These are phyloP conservation scores for Myotis pilosus DNA, from an alignment of 2,797 vertebrate species.

Conservation along the genomic window DNA sequence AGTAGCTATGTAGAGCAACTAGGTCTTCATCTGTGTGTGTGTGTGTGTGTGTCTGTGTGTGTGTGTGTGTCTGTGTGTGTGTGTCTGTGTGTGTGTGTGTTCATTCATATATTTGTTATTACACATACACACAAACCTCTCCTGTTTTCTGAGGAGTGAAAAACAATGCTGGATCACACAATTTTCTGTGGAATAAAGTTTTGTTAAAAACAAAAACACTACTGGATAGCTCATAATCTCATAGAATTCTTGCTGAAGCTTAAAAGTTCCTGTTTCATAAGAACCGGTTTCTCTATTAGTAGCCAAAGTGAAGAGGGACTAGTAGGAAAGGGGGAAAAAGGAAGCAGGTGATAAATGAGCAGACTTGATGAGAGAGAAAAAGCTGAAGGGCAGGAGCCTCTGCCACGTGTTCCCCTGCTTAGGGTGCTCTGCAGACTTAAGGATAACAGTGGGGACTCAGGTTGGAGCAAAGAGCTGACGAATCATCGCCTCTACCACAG, in stretches of 20 bases:
- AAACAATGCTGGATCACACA: background rate
- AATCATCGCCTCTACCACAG: background rate
- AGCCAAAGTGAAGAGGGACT: background rate
- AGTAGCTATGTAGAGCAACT: background rate
- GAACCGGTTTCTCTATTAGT: background rate
- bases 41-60: background rate
- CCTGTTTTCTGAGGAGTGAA: background rate
- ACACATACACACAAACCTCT: background rate
- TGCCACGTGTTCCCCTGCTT: background rate
- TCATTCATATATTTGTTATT: background rate
- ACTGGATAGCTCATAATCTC: background rate
- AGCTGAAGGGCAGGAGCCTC: fast-evolving
- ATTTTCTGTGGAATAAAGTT: background rate
- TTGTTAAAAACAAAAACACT: background rate
- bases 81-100: background rate
- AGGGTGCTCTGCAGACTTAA: background rate
- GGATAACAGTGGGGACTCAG: fast-evolving
- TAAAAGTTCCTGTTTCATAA: background rate
- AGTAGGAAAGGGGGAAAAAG: background rate
- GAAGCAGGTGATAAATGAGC: background rate
- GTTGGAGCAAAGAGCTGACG: background rate
- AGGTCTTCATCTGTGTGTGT: no score
- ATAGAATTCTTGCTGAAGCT: background rate
- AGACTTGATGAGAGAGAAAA: background rate
- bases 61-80: background rate